Conservation (phyloP, 1,140 invertebrate genomes). For the Pseudoatta argentina region DNA sequence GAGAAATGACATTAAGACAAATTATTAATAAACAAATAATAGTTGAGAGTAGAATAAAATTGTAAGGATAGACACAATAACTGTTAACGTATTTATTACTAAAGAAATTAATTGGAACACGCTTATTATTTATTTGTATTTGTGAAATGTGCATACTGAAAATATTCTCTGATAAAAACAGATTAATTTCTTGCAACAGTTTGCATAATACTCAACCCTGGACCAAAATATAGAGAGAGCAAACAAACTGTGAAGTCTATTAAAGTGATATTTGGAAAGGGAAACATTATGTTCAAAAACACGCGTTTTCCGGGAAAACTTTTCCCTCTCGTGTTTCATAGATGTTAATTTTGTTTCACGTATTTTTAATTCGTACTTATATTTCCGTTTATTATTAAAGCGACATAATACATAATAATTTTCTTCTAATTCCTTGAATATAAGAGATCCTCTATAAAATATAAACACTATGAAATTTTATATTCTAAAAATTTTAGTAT, state of each 20-base stretch:
- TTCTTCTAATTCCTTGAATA: background rate
- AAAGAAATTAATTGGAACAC: slow-evolving; percentile 8
- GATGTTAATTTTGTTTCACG: background rate
- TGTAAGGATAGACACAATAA: background rate
- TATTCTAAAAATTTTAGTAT: background rate
- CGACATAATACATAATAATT: background rate
- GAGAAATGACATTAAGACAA: background rate
- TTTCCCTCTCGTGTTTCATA: background rate
- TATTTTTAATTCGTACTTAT: background rate
- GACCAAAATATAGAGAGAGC: background rate
- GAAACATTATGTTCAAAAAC: background rate
- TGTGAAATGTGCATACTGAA: background rate
- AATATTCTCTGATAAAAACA: background rate
- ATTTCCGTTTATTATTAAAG: slow-evolving; percentile 1
- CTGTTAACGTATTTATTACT: background rate
- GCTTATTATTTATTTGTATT: background rate
- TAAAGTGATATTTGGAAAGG: background rate
- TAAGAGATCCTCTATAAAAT: background rate
- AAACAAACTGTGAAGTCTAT: background rate
- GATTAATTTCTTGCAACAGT: slow-evolving; percentile 7
- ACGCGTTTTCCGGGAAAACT: background rate
- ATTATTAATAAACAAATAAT: background rate
- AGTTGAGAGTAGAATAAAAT: background rate
- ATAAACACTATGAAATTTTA: background rate
- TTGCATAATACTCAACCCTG: background rate